Evolutionary conservation across 2,113 vertebrate species (phyloP).

Genomic region (Pterocles gutturalis): DNA sequence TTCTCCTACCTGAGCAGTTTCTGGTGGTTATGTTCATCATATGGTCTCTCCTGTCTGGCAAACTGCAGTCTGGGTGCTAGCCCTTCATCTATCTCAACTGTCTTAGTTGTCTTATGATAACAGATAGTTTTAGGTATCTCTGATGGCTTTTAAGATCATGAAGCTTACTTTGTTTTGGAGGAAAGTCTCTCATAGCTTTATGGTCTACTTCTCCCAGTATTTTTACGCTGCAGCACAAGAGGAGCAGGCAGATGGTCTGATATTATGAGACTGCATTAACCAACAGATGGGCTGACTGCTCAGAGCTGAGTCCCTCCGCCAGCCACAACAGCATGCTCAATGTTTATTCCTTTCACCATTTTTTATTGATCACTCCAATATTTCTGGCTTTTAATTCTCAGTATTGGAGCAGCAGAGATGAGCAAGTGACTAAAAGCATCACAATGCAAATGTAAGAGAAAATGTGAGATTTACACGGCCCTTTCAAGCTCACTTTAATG

Average conservation of each 20-base stretch:
- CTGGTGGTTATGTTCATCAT: neutral
- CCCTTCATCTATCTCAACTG: neutral
- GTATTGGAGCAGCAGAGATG: neutral
- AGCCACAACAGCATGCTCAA: slow-evolving; percentile 54
- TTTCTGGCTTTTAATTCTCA: neutral
- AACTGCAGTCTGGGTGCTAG: neutral
- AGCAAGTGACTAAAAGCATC: neutral
- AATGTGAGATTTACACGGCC: neutral
- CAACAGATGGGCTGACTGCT: slow-evolving; percentile 47
- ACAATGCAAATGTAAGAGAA: neutral
- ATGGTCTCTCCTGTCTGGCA: neutral
- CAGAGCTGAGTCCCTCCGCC: neutral
- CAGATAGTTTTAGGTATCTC: neutral
- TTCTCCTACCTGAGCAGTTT: neutral
- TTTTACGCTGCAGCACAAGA: neutral
- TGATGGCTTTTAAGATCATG: neutral
- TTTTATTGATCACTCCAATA: slow-evolving; percentile 24
- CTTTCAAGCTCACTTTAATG: neutral
- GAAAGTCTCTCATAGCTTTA: neutral
- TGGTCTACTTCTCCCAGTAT: neutral
- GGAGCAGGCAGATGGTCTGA: slow-evolving; percentile 46
- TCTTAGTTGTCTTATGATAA: rapidly evolving
- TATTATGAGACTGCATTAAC: neutral
- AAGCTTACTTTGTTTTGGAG: neutral
- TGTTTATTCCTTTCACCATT: neutral